Conservation (phyloP, 1,140 invertebrate genomes). For the Pseudomyrmex gracilis region DNA sequence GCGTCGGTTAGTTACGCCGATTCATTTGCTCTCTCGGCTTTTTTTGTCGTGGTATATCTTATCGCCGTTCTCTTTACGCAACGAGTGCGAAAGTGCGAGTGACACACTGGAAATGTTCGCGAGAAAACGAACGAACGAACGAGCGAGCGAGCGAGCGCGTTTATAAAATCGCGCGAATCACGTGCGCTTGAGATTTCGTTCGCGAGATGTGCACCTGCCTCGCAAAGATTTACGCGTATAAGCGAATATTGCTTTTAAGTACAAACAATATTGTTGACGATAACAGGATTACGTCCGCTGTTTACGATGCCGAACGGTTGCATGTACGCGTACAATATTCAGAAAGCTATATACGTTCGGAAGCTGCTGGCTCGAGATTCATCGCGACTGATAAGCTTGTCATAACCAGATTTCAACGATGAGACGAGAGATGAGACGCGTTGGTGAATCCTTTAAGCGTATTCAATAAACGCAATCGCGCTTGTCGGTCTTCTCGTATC, state of each 20-base stretch:
- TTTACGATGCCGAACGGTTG: not conserved
- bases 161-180: not conserved
- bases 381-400: slow-evolving; percentile 32
- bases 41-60: slow-evolving; percentile 1
- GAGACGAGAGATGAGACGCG: not conserved
- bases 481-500: not conserved
- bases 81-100: slow-evolving; percentile 12
- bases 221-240: not conserved
- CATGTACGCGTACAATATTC: not conserved
- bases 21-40: slow-evolving; percentile 30
- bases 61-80: not conserved
- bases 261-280: slow-evolving; percentile 2
- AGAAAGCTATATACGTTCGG: not conserved
- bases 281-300: not conserved
- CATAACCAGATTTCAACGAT: slow-evolving; percentile 37
- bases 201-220: slow-evolving; percentile 24
- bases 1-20: slow-evolving; percentile 17
- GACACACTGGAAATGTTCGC: not conserved
- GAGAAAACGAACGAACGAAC: slow-evolving; percentile 12
- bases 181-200: not conserved
- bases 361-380: slow-evolving; percentile 20
- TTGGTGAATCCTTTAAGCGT: slow-evolving; percentile 3
- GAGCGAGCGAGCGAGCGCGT: not conserved
- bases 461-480: not conserved
- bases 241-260: not conserved